Conservation (phyloP, 2,888 invertebrate genomes). For the Cantharis lateralis region DNA sequence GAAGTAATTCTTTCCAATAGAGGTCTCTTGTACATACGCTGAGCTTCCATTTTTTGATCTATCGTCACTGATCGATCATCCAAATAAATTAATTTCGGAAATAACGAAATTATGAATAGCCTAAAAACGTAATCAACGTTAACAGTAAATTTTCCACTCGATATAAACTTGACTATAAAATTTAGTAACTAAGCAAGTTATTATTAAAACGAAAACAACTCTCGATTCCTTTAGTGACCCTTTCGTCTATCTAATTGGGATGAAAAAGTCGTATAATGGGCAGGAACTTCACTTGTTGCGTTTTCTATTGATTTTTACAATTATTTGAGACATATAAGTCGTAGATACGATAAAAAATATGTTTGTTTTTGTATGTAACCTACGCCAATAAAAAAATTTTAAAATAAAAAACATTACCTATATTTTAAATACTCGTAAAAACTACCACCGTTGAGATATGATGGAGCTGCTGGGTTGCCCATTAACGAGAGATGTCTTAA, state of each 20-base stretch:
- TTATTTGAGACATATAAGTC: not conserved
- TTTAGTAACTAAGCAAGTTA: not conserved
- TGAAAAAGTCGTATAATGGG: not conserved
- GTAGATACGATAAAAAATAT: not conserved
- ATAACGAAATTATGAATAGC: conserved; percentile 74
- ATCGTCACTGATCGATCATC: conserved; percentile 73
- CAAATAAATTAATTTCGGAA: conserved; percentile 69
- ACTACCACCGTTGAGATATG: conserved; percentile 74
- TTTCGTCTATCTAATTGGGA: not conserved
- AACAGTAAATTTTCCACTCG: not conserved
- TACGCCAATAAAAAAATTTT: not conserved
- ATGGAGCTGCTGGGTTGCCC: conserved; percentile 84
- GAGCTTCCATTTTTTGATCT: conserved; percentile 67
- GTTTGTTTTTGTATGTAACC: not conserved
- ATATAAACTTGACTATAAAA: not conserved
- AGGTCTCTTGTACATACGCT: conserved; percentile 65
- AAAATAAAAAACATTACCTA: conserved; percentile 60
- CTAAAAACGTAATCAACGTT: conserved; percentile 61
- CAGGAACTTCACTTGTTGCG: not conserved
- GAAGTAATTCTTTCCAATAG: conserved; percentile 59
- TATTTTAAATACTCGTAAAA: conserved; percentile 78
- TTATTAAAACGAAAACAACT: not conserved
- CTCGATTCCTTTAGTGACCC: not conserved
- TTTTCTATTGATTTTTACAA: not conserved
- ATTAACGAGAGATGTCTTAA: conserved; percentile 78